These are phyloP conservation scores for Epirrhoe alternata DNA, from an alignment of 2,888 invertebrate species.

Conservation along the genomic window DNA sequence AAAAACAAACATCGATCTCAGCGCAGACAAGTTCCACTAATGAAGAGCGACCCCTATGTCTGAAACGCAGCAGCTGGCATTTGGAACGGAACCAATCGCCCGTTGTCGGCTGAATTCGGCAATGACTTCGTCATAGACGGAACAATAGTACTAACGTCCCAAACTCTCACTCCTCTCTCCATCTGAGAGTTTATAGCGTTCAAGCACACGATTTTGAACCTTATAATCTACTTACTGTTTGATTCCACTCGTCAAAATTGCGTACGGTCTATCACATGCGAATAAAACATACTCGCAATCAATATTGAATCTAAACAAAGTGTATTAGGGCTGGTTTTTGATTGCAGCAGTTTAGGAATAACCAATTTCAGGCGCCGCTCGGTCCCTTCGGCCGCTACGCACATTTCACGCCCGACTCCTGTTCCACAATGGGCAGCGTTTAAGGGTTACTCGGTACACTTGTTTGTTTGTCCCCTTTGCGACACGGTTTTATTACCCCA, in stretches of 20 bases:
- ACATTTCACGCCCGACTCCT: constrained; percentile 66
- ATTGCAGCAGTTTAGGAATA: constrained; percentile 10
- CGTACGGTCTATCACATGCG: too few species aligned
- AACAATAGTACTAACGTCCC: constrained; percentile 15
- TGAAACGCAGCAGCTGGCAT: constrained; percentile 83
- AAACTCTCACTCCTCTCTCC: neutral
- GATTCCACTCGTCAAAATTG: constrained; percentile 2
- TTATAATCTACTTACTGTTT: neutral
- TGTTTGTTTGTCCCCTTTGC: constrained; percentile 82
- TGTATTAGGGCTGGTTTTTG: constrained; percentile 14
- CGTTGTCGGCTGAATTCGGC: constrained; percentile 65
- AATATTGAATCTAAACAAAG: neutral
- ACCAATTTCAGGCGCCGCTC: neutral
- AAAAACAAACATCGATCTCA: constrained; percentile 84
- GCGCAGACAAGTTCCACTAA: constrained; percentile 82
- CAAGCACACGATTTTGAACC: constrained; percentile 10
- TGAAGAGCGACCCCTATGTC: constrained; percentile 81
- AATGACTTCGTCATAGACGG: constrained; percentile 58
- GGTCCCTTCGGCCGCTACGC: constrained; percentile 46
- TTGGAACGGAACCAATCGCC: constrained; percentile 81
- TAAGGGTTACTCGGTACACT: constrained; percentile 78
- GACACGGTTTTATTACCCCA: constrained; percentile 80
- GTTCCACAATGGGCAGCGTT: constrained; percentile 67
- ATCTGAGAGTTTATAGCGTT: neutral
- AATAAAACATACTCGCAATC: neutral